Conservation (phyloP, 2,113 vertebrate species). For the sheep (Ovis aries) region ARS-UI_Ramb_v3.0 NC_056054.1:77696001-77696500, state of each 20-base stretch:
- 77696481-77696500: not conserved
- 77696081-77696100: not conserved
- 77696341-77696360: not conserved
- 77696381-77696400: not conserved
- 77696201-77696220: not conserved
- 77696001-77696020: not conserved
- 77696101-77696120: not conserved
- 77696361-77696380: not conserved
- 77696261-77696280: not conserved
- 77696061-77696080: not conserved
- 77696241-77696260: not conserved
- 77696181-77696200: not conserved
- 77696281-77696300: not conserved
- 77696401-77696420: not conserved
- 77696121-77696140: not conserved
- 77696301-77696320: fast-evolving
- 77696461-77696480: not conserved
- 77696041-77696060: not conserved
- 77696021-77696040: too few species aligned
- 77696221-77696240: not conserved
- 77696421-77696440: not conserved
- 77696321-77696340: not conserved
- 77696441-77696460: not conserved
- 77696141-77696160: not conserved
- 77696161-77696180: not conserved